phyloP scores from a whole-genome alignment of 2,797 vertebrate genomes.

The Adelosebastes latens region DNA sequence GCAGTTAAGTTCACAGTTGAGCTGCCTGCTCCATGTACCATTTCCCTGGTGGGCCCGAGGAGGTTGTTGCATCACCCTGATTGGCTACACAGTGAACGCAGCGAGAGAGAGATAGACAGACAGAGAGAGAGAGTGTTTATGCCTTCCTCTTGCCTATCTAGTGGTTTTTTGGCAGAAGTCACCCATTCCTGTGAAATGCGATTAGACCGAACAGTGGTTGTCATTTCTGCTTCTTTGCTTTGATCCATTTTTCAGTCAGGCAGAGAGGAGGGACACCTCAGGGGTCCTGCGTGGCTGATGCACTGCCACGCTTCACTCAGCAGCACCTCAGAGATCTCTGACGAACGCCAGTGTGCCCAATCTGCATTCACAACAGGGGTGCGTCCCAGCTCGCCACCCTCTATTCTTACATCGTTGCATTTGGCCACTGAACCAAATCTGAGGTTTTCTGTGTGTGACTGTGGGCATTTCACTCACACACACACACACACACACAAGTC shows the following conservation, averaged over 20 bases:
- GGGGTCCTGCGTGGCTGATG: conserved; percentile 32
- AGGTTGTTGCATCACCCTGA: conserved; percentile 30
- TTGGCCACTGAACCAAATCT: background rate
- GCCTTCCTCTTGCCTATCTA: conserved; percentile 7
- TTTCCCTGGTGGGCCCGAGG: conserved; percentile 6
- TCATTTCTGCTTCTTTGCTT: conserved; percentile 50
- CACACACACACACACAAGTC: background rate
- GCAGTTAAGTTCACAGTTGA: background rate
- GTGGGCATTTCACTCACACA: background rate
- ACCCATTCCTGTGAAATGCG: conserved; percentile 37
- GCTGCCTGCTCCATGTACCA: background rate
- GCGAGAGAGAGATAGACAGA: background rate
- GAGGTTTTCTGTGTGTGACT: background rate
- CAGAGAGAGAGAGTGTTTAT: background rate
- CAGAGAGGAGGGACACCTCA: conserved; percentile 27
- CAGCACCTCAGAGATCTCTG: conserved; percentile 28
- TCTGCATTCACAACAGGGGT: conserved; percentile 47
- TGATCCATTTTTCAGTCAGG: conserved; percentile 43
- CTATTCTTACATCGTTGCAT: conserved; percentile 1
- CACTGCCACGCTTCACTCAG: conserved; percentile 42
- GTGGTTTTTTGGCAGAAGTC: conserved; percentile 19
- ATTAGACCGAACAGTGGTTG: conserved; percentile 38
- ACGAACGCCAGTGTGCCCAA: conserved; percentile 17
- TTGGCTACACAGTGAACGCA: conserved; percentile 11
- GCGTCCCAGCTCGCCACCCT: background rate